phyloP scores from a whole-genome alignment of 92 coral and sea anemone species.

The Anthopleura xanthogrammica region DNA sequence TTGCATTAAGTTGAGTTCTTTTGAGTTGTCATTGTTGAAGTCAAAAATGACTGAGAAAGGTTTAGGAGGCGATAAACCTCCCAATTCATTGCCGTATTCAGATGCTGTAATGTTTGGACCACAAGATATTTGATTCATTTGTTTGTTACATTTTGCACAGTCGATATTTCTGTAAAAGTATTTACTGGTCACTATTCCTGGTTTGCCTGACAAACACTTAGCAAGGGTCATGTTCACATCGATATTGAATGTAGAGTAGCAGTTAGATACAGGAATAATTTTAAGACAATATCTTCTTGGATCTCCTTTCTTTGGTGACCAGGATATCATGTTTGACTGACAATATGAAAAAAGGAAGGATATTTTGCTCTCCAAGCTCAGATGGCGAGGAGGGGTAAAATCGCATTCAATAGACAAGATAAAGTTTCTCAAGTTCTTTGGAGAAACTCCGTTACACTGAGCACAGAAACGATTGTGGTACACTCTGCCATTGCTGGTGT shows the following conservation, averaged over 20 bases:
- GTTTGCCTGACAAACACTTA: not conserved
- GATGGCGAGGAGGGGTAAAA: constrained; percentile 24
- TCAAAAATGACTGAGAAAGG: not conserved
- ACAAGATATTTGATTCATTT: not conserved
- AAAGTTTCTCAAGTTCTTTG: not conserved
- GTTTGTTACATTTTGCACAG: constrained; percentile 16
- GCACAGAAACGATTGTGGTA: constrained; percentile 64
- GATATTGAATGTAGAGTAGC: not conserved
- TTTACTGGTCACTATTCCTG: not conserved
- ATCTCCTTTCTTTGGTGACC: not conserved
- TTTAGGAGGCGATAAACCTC: not conserved
- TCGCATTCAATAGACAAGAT: constrained; percentile 9
- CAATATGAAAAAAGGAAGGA: constrained; percentile 19
- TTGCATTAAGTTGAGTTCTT: not conserved
- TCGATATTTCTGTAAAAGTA: constrained; percentile 1
- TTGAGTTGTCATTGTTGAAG: not conserved
- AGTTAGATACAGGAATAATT: no score
- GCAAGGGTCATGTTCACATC: not conserved
- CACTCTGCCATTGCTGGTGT: constrained; percentile 39
- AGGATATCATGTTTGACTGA: not conserved
- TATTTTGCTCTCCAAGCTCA: not conserved
- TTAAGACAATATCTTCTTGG: constrained; percentile 19
- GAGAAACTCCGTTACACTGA: constrained; percentile 36
- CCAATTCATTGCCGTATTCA: not conserved
- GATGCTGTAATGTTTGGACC: constrained; percentile 13